Percentiles rank a stretch among this genome's conserved stretches.
Conservation (phyloP, 2,113 vertebrate species). For the Muntiacus muntjak region DNA sequence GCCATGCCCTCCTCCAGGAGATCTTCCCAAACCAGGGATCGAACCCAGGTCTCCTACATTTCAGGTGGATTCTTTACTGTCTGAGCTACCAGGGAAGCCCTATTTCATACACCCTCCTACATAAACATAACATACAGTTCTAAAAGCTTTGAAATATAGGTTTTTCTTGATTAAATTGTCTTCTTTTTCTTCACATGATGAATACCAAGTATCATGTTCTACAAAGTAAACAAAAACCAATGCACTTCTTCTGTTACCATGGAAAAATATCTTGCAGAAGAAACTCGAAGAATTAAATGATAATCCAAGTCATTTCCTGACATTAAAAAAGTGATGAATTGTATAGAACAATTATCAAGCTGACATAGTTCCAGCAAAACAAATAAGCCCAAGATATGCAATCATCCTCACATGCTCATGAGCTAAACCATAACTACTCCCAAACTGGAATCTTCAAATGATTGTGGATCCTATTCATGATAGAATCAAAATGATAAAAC, state of each 20-base stretch:
- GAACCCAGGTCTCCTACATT: neutral
- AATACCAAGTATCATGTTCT: neutral
- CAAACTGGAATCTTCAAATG: neutral
- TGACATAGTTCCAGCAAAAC: constrained; percentile 14
- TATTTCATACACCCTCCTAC: neutral
- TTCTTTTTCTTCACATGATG: neutral
- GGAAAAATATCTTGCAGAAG: neutral
- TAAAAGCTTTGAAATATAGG: neutral
- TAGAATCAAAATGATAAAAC: neutral
- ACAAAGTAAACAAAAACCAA: neutral
- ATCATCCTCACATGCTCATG: neutral
- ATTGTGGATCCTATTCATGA: neutral
- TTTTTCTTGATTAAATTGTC: neutral
- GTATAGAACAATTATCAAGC: neutral
- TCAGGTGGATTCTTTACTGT: neutral
- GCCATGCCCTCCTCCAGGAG: neutral
- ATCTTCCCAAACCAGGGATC: neutral
- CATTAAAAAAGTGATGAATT: neutral
- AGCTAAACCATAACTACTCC: neutral
- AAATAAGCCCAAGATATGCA: neutral
- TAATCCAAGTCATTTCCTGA: neutral
- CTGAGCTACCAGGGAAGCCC: neutral
- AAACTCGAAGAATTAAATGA: neutral
- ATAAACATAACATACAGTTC: neutral
- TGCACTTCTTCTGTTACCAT: neutral